Evolutionary conservation across 2,113 vertebrate genomes (phyloP).

Genomic region (Machaerirhynchus nigripectus): DNA sequence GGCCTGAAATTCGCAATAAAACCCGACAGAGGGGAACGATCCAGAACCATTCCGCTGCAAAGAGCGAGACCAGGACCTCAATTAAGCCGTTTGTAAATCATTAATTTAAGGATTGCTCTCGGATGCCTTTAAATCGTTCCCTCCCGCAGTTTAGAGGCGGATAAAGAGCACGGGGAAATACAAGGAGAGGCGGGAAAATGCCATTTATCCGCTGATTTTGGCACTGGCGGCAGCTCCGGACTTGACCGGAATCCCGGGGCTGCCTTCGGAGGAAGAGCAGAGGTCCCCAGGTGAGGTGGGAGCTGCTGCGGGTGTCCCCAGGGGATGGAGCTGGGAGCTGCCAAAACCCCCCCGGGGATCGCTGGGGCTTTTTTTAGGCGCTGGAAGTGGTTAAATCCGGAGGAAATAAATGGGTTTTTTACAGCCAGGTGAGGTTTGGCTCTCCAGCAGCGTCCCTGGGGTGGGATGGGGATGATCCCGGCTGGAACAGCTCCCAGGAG

Average conservation of each 20-base stretch:
- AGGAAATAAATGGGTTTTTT: accelerated
- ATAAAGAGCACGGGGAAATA: neutral
- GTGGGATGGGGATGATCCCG: accelerated
- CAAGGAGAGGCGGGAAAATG: neutral
- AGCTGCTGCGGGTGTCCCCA: accelerated
- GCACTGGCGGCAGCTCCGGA: neutral
- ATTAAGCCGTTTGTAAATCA: conserved; percentile 61
- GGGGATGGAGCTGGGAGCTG: neutral
- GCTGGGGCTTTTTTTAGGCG: accelerated
- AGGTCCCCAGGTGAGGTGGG: neutral
- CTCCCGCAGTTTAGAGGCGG: conserved; percentile 24
- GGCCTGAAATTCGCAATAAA: neutral
- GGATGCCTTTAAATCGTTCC: conserved; percentile 42
- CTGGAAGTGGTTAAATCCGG: neutral
- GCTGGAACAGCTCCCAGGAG: neutral
- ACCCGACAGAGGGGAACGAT: neutral
- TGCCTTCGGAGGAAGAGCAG: neutral
- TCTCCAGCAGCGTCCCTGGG: neutral
- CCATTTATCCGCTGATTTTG: neutral
- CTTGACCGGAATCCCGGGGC: neutral
- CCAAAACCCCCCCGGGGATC: accelerated
- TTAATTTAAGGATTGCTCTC: conserved; percentile 61
- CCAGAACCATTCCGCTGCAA: neutral
- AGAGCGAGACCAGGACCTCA: conserved; percentile 39
- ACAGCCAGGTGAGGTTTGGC: neutral